Percentiles rank a stretch among this genome's conserved stretches.
Conservation (phyloP, 1,140 invertebrate genomes). For the Drosophila sucinea region DNA sequence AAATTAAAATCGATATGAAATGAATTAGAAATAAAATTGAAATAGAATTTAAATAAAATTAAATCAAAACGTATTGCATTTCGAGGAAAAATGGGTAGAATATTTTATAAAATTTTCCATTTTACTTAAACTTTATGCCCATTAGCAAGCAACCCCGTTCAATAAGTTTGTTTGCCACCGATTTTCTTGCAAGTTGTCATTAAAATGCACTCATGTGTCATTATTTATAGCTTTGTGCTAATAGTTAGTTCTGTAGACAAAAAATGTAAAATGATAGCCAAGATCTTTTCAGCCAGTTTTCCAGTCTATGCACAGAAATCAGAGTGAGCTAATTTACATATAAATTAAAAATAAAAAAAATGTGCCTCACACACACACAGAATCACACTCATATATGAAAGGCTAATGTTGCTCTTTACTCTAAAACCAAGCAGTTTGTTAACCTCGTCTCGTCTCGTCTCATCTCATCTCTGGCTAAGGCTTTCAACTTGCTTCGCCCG, state of each 20-base stretch:
- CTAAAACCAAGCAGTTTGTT: slow-evolving; percentile 49
- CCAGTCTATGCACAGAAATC: slow-evolving; percentile 19
- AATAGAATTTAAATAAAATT: neutral
- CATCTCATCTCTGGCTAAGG: slow-evolving; percentile 23
- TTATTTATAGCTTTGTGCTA: slow-evolving; percentile 73
- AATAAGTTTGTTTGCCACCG: neutral
- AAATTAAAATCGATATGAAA: neutral
- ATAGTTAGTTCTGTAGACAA: slow-evolving; percentile 45
- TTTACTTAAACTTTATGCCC: neutral
- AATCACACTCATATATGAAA: slow-evolving; percentile 39
- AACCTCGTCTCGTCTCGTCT: slow-evolving; percentile 55
- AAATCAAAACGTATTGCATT: neutral
- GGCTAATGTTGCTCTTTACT: slow-evolving; percentile 10
- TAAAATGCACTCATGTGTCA: slow-evolving; percentile 70
- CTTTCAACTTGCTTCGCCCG: slow-evolving; percentile 51
- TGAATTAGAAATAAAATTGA: neutral
- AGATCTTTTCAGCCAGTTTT: slow-evolving; percentile 24
- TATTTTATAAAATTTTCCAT: neutral
- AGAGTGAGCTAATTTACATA: slow-evolving; percentile 70
- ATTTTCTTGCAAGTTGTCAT: slow-evolving; percentile 61
- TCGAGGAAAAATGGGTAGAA: neutral
- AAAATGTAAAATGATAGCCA: slow-evolving; percentile 23
- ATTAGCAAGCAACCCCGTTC: neutral
- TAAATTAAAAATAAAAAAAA: slow-evolving; percentile 76
- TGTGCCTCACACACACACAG: slow-evolving; percentile 33